Evolutionary conservation across 2,888 invertebrate species (phyloP).

Genomic region (Macaria liturata): DNA sequence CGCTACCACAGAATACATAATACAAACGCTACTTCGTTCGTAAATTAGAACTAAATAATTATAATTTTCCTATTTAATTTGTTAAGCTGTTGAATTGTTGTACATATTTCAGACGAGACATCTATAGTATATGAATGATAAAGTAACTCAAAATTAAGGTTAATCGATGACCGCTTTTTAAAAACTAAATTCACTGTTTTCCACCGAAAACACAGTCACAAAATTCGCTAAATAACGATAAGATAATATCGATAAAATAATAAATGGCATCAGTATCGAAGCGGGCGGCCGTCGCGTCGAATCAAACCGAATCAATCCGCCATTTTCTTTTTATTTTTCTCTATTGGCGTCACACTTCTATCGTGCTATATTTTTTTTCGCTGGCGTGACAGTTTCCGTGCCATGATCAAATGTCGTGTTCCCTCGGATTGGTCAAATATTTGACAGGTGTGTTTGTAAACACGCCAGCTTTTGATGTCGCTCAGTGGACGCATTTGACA

Average conservation of each 20-base stretch:
- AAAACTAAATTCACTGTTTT: conserved; percentile 17
- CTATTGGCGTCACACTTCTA: too few relatives aligned
- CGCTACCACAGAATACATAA: too few relatives aligned
- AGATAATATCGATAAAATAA: conserved; percentile 35
- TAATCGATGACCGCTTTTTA: conserved; percentile 13
- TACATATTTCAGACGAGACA: too few relatives aligned
- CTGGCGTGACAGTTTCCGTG: conserved; percentile 1
- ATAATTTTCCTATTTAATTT: too few relatives aligned
- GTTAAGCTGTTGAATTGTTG: too few relatives aligned
- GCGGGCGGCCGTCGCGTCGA: conserved; percentile 13
- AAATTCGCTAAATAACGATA: conserved; percentile 43
- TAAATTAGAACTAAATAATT: too few relatives aligned
- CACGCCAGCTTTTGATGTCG: conserved; percentile 12
- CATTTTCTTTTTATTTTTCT: too few relatives aligned
- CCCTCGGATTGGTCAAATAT: conserved; percentile 57
- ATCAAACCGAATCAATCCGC: conserved; percentile 40
- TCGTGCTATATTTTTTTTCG: too few relatives aligned
- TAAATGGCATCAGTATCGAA: conserved; percentile 27
- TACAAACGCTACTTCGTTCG: too few relatives aligned
- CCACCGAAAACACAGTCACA: conserved; percentile 37
- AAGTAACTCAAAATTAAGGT: too few relatives aligned
- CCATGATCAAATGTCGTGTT: conserved; percentile 63
- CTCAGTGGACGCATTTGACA: conserved; percentile 5
- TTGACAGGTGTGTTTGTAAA: conserved; percentile 55
- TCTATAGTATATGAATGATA: too few relatives aligned